Conservation (phyloP, 1,140 invertebrate species). For the Drosophila tsacasi region DNA sequence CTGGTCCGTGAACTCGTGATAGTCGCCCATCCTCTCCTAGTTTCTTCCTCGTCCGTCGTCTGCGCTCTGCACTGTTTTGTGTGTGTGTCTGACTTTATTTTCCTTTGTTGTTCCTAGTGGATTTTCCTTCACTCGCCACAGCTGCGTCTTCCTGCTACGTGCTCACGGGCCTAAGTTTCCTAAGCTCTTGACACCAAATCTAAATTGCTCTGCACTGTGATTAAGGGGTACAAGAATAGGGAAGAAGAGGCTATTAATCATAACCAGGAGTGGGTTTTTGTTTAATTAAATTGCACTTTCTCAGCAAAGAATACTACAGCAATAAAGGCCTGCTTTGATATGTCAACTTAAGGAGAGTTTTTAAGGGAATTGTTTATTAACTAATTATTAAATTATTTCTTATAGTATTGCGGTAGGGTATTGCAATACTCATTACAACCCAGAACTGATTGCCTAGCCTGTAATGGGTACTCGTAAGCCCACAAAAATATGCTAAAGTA, state of each 20-base stretch:
- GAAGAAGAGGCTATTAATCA: slow-evolving; percentile 27
- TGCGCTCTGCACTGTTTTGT: slow-evolving; percentile 9
- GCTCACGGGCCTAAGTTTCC: slow-evolving; percentile 70
- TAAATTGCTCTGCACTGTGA: slow-evolving; percentile 70
- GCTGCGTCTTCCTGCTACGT: slow-evolving; percentile 51
- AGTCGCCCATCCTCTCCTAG: slow-evolving; percentile 75
- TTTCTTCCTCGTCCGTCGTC: slow-evolving; percentile 1
- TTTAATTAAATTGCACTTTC: slow-evolving; percentile 12
- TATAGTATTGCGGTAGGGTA: not conserved
- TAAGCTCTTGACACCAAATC: slow-evolving; percentile 81
- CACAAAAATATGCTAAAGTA: slow-evolving; percentile 21
- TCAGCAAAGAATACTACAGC: not conserved
- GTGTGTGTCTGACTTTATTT: slow-evolving; percentile 14
- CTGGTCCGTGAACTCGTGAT: slow-evolving; percentile 87
- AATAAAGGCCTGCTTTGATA: not conserved
- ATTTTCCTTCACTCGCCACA: slow-evolving; percentile 13
- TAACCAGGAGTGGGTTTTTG: not conserved
- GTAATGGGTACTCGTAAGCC: not conserved
- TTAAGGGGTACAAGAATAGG: not conserved
- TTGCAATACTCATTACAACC: not conserved
- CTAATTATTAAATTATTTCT: not conserved
- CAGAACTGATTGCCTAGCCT: not conserved
- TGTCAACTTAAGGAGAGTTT: too few species aligned
- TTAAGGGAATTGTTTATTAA: too few species aligned
- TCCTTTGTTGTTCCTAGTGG: slow-evolving; percentile 21